phyloP scores from a whole-genome alignment of 2,113 vertebrate genomes.

The Gymnogyps californianus region DNA sequence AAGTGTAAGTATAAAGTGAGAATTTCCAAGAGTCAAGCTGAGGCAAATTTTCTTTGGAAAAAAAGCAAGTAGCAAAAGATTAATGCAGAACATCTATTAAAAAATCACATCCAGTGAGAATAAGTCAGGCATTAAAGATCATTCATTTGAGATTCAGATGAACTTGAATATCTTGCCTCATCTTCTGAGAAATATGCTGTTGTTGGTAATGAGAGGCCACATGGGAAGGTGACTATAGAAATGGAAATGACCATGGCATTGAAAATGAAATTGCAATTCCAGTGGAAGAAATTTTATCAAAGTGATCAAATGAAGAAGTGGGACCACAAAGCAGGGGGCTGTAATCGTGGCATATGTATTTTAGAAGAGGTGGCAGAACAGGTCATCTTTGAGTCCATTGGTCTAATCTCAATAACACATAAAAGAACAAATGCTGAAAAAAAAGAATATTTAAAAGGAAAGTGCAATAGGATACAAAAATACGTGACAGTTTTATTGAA shows the following conservation, averaged over 20 bases:
- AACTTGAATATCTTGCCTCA: background rate
- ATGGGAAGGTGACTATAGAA: background rate
- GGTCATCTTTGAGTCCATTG: background rate
- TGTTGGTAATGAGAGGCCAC: background rate
- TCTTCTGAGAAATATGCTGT: background rate
- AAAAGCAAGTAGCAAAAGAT: background rate
- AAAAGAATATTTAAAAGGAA: background rate
- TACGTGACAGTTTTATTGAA: background rate
- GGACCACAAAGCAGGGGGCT: background rate
- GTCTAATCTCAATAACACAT: background rate
- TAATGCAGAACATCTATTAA: background rate
- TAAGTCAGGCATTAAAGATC: background rate
- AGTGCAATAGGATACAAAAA: background rate
- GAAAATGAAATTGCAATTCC: background rate
- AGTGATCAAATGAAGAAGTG: background rate
- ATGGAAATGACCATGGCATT: background rate
- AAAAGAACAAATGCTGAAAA: background rate
- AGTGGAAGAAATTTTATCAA: background rate
- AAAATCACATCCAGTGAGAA: background rate
- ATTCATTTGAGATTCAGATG: background rate
- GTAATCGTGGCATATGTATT: background rate
- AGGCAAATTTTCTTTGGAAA: rapidly evolving
- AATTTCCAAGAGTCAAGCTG: background rate
- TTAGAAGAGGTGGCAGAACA: background rate
- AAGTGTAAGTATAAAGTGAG: background rate